These are phyloP conservation scores for Ardeotis arabs DNA, from an alignment of 2,113 vertebrate species.

Conservation along the genomic window DNA sequence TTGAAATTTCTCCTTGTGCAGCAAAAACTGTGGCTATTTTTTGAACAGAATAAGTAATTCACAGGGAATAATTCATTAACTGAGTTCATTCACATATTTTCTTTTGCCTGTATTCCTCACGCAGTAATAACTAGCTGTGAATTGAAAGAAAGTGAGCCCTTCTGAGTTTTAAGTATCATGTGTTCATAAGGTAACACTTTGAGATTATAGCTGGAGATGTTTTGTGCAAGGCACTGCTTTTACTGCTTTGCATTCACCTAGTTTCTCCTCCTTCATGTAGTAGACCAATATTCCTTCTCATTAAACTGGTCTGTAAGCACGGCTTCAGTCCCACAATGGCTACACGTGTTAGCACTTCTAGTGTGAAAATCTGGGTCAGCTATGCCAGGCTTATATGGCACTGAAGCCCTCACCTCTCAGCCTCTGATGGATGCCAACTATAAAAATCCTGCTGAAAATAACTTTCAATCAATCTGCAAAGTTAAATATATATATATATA, in stretches of 20 bases:
- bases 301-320: neutral
- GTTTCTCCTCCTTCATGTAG: neutral
- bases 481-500: neutral
- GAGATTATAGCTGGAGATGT: neutral
- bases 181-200: neutral
- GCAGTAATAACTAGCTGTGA: neutral
- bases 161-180: neutral
- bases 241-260: neutral
- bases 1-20: neutral
- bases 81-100: neutral
- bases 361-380: neutral
- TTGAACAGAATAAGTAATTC: neutral
- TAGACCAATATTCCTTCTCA: neutral
- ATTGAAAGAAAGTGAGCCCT: neutral
- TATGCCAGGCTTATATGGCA: neutral
- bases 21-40: neutral
- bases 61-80: neutral
- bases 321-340: neutral
- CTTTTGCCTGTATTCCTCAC: neutral
- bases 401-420: neutral
- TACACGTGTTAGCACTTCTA: neutral
- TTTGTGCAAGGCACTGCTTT: neutral
- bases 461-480: neutral
- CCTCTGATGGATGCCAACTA: neutral
- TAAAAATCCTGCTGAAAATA: neutral